Evolutionary conservation across 2,888 invertebrate species (phyloP).

Genomic region (Trissoscelio sp.): DNA sequence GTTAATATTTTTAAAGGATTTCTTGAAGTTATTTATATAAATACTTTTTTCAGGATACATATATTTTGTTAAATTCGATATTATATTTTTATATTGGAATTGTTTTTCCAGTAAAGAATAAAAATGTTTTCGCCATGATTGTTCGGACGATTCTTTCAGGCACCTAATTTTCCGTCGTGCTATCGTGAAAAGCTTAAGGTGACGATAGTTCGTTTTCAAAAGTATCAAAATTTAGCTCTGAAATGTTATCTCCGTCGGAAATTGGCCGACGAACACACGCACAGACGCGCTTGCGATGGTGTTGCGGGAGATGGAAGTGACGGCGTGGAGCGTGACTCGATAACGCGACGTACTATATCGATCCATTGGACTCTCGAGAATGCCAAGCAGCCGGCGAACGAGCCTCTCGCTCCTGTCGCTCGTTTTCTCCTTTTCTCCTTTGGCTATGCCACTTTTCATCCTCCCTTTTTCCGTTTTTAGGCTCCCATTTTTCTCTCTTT

Average conservation of each 20-base stretch:
- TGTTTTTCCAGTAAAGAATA: too few species aligned
- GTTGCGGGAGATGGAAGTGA: constrained; percentile 59
- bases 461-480: constrained; percentile 56
- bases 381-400: constrained; percentile 60
- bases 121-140: too few species aligned
- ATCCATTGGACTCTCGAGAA: constrained; percentile 67
- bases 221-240: constrained; percentile 48
- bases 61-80: too few species aligned
- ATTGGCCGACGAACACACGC: constrained; percentile 52
- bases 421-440: constrained; percentile 45
- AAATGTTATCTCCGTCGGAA: constrained; percentile 54
- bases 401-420: constrained; percentile 29
- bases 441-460: constrained; percentile 60
- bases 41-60: too few species aligned
- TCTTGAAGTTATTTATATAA: too few species aligned
- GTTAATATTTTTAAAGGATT: too few species aligned
- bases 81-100: too few species aligned
- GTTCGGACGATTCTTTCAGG: background rate
- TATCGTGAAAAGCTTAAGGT: constrained; percentile 29
- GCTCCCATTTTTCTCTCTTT: constrained; percentile 17
- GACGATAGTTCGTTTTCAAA: constrained; percentile 39
- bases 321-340: constrained; percentile 66
- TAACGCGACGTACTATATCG: constrained; percentile 67
- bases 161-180: constrained; percentile 18
- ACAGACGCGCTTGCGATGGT: constrained; percentile 39